A percentile compares a stretch with the other conserved stretches of the same genome.
phyloP scores from a whole-genome alignment of 2,797 vertebrate genomes.

The Macrochelys suwanniensis region DNA sequence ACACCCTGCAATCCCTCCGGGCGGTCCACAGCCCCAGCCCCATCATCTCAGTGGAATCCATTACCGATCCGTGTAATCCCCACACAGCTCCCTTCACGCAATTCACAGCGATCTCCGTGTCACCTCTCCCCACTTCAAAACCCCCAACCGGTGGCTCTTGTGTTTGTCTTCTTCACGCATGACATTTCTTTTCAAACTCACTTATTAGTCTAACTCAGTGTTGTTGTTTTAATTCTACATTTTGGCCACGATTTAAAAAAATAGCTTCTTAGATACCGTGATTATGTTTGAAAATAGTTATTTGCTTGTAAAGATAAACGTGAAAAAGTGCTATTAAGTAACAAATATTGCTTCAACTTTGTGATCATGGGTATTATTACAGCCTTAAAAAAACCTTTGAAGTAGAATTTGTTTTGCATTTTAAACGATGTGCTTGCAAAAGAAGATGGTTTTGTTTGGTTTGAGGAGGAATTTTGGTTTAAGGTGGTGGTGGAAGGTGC shows the following conservation, averaged over 20 bases:
- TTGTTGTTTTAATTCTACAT: accelerated
- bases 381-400: accelerated
- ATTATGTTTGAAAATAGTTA: not conserved
- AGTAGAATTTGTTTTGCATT: too few relatives aligned
- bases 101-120: not conserved
- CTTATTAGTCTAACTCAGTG: accelerated
- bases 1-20: not conserved
- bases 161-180: accelerated
- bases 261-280: accelerated
- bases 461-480: not conserved
- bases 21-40: too few relatives aligned
- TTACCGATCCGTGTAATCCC: not conserved
- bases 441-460: not conserved
- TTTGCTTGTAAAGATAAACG: not conserved
- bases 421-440: too few relatives aligned
- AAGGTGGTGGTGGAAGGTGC: not conserved
- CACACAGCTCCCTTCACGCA: not conserved
- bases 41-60: not conserved
- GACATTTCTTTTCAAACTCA: too few relatives aligned
- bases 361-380: accelerated
- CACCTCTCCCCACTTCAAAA: too few relatives aligned
- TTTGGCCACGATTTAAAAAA: not conserved
- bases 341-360: accelerated
- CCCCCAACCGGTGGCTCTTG: accelerated
- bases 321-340: accelerated